phyloP scores from a whole-genome alignment of 1,140 invertebrate species.

The Maconellicoccus hirsutus region DNA sequence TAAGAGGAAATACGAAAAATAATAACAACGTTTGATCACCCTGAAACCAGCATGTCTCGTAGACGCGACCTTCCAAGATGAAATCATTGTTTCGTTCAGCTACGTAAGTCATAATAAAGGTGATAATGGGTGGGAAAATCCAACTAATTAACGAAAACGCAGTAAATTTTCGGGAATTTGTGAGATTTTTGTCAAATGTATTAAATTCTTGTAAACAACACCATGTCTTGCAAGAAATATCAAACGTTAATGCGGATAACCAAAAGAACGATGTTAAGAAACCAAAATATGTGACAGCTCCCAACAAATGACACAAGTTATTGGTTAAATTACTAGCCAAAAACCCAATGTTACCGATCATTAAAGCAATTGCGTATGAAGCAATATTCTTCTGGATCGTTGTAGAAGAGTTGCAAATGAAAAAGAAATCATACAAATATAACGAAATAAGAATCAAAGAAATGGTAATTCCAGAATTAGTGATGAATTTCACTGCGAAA shows the following conservation, averaged over 20 bases:
- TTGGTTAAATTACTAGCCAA: not conserved
- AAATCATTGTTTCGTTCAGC: not conserved
- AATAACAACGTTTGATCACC: conserved; percentile 19
- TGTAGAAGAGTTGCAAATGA: not conserved
- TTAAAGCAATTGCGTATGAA: not conserved
- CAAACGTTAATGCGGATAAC: conserved; percentile 23
- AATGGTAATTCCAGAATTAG: not conserved
- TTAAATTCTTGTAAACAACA: not conserved
- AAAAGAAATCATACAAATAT: not conserved
- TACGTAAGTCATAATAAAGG: not conserved
- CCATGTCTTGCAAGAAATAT: conserved; percentile 22
- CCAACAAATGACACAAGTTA: not conserved
- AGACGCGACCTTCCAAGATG: not conserved
- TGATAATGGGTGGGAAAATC: conserved; percentile 12
- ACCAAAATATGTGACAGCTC: conserved; percentile 13
- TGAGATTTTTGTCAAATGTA: not conserved
- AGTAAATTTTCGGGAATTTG: conserved; percentile 8
- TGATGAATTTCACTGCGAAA: not conserved
- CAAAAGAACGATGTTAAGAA: conserved; percentile 24
- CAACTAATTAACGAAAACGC: conserved; percentile 22
- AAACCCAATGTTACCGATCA: conserved; percentile 16
- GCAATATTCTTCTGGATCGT: conserved; percentile 22
- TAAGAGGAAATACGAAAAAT: conserved; percentile 24
- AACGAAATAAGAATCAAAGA: not conserved
- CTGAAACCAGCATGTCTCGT: conserved; percentile 24